Percentiles rank a stretch among this genome's conserved stretches.
Conservation (phyloP, 2,888 invertebrate species). For the Leptodirus hochenwartii region DNA sequence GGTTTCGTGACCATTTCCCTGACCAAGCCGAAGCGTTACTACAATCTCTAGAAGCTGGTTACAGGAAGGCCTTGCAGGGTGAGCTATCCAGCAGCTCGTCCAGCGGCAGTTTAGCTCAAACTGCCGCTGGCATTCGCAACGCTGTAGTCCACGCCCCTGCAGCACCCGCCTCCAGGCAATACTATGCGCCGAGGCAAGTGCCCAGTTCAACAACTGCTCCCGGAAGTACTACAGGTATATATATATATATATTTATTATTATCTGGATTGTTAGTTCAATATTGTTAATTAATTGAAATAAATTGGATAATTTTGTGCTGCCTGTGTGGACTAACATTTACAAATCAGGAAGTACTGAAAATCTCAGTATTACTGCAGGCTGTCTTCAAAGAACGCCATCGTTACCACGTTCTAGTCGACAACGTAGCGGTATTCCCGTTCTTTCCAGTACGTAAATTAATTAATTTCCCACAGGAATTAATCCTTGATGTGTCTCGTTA, state of each 20-base stretch:
- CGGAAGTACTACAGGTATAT: constrained; percentile 29
- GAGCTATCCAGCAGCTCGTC: constrained; percentile 36
- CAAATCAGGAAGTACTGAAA: constrained; percentile 37
- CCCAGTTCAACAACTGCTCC: too few relatives aligned
- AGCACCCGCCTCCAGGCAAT: constrained; percentile 22
- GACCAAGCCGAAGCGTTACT: constrained; percentile 75
- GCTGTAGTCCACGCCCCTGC: too few relatives aligned
- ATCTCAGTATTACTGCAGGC: constrained; percentile 25
- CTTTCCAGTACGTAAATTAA: constrained; percentile 26
- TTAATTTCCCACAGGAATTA: constrained; percentile 3
- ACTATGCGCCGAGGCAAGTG: constrained; percentile 26
- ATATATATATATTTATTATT: too few relatives aligned
- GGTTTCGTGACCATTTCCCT: constrained; percentile 78
- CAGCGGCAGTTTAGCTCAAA: constrained; percentile 30
- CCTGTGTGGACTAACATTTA: constrained; percentile 3
- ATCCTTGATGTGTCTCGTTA: too few relatives aligned
- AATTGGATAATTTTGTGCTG: constrained; percentile 5
- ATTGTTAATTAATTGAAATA: too few relatives aligned
- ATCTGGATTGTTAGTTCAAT: too few relatives aligned
- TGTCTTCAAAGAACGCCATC: constrained; percentile 33
- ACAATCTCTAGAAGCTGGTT: constrained; percentile 60
- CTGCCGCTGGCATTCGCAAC: constrained; percentile 25
- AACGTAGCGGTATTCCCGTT: constrained; percentile 41
- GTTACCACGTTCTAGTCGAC: constrained; percentile 38
- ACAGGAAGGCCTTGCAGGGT: constrained; percentile 41